Conservation (phyloP, 2,113 vertebrate genomes). For the Gallinago undulata region DNA sequence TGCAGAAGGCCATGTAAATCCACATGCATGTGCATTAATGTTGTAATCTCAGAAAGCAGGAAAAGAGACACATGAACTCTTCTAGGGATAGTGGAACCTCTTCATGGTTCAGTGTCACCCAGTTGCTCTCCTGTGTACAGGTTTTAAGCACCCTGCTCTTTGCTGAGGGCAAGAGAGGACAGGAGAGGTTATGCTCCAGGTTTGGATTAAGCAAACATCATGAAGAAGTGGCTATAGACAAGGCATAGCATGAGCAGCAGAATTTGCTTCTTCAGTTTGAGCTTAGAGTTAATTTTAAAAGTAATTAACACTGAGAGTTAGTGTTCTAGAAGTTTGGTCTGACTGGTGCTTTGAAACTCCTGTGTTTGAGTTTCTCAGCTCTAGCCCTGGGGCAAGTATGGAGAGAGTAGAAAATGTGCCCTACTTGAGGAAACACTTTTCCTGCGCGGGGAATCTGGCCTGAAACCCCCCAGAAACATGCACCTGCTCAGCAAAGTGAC, state of each 20-base stretch:
- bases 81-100: neutral
- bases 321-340: neutral
- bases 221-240: neutral
- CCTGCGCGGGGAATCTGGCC: neutral
- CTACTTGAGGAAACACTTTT: neutral
- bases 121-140: neutral
- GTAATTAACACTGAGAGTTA: neutral
- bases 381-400: neutral
- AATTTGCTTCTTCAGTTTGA: neutral
- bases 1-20: neutral
- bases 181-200: accelerated
- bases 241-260: neutral
- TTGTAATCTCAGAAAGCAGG: neutral
- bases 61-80: neutral
- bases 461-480: neutral
- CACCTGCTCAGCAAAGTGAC: neutral
- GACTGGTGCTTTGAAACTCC: neutral
- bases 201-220: neutral
- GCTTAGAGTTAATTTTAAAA: neutral
- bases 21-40: neutral
- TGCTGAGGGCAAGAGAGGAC: neutral
- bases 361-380: neutral
- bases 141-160: neutral
- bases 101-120: neutral
- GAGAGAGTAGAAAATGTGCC: neutral